Conservation (phyloP, 2,113 vertebrate species). For the Morone chrysops region DNA sequence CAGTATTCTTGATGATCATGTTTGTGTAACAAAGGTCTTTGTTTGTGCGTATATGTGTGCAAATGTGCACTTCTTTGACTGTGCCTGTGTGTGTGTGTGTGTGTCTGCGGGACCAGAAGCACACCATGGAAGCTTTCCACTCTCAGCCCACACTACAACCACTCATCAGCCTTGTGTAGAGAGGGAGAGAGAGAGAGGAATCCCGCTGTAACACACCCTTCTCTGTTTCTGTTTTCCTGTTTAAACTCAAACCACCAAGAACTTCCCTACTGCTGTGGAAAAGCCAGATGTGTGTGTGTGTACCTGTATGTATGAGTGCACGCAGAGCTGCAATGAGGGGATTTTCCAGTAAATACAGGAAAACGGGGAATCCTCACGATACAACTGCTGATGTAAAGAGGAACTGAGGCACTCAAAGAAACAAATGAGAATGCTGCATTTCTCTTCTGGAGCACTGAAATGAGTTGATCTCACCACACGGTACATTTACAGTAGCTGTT, state of each 20-base stretch:
- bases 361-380: constrained; percentile 55
- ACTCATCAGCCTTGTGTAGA: constrained; percentile 72
- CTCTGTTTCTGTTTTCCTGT: constrained; percentile 76
- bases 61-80: background rate
- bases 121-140: constrained; percentile 68
- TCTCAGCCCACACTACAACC: constrained; percentile 70
- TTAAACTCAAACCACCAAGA: constrained; percentile 61
- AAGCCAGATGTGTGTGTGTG: constrained; percentile 27
- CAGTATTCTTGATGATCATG: background rate
- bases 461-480: background rate
- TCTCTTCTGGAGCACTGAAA: background rate
- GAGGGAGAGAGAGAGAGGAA: constrained; percentile 55
- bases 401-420: constrained; percentile 14
- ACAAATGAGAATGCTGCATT: constrained; percentile 22
- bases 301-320: constrained; percentile 8
- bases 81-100: constrained; percentile 8
- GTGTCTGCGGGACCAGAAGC: constrained; percentile 11
- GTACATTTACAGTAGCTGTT: background rate
- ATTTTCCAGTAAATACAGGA: constrained; percentile 67
- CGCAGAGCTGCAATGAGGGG: constrained; percentile 9
- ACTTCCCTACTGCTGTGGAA: constrained; percentile 62
- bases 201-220: constrained; percentile 68
- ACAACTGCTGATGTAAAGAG: constrained; percentile 36
- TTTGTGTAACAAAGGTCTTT: background rate
- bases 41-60: background rate